These are phyloP conservation scores for Callipepla californica DNA, from an alignment of 2,113 vertebrate species.

Conservation along the genomic window DNA sequence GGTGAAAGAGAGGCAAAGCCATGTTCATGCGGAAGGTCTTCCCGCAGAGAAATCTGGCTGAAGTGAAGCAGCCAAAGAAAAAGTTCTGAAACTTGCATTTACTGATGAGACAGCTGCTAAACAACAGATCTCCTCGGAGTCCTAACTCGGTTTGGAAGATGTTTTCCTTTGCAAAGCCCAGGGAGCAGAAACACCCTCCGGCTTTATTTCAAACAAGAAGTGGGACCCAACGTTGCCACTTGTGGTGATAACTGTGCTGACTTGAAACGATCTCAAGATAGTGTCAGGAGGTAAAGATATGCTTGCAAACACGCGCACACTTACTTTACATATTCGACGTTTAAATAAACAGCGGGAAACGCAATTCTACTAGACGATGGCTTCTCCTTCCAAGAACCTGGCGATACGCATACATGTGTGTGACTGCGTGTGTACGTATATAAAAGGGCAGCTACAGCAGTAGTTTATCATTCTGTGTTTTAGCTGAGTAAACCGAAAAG, in stretches of 20 bases:
- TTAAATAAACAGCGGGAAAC: slow-evolving; percentile 28
- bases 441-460: accelerated
- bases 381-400: background rate
- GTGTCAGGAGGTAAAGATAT: slow-evolving; percentile 40
- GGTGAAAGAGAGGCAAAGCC: background rate
- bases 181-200: background rate
- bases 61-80: background rate
- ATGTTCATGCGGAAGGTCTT: background rate
- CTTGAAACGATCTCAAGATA: slow-evolving; percentile 33
- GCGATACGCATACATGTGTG: accelerated
- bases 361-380: background rate
- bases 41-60: background rate
- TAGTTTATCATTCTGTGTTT: background rate
- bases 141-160: background rate
- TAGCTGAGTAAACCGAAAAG: slow-evolving; percentile 41
- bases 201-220: background rate
- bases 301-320: slow-evolving; percentile 22
- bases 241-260: slow-evolving; percentile 1
- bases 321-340: slow-evolving; percentile 15
- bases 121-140: background rate
- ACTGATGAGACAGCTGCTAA: background rate
- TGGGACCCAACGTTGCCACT: background rate
- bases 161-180: background rate
- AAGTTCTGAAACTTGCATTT: background rate
- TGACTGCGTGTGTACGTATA: too few species aligned